Percentiles rank a stretch among this genome's conserved stretches.
phyloP scores from a whole-genome alignment of 2,113 vertebrate species.

The Entelurus aequoreus region DNA sequence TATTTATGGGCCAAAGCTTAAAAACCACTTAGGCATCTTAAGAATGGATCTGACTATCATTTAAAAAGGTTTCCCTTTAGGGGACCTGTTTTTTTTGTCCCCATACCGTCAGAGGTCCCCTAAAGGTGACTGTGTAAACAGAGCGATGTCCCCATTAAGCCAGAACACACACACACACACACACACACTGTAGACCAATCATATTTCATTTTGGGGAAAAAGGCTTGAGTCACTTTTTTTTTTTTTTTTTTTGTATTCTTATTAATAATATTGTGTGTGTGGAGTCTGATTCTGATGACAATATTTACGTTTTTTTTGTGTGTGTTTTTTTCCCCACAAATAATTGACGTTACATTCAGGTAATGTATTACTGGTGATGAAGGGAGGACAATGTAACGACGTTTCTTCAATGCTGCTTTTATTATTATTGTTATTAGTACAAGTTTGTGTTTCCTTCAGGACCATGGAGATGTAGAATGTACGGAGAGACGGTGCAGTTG shows the following conservation, averaged over 20 bases:
- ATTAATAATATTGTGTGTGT: slow-evolving; percentile 63
- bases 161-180: neutral
- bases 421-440: slow-evolving; percentile 49
- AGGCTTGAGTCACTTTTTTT: slow-evolving; percentile 69
- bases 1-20: too few species aligned
- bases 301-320: slow-evolving; percentile 77
- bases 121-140: too few species aligned
- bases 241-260: slow-evolving; percentile 68
- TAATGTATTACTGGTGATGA: slow-evolving; percentile 49
- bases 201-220: slow-evolving; percentile 45
- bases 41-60: too few species aligned
- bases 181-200: slow-evolving; percentile 41
- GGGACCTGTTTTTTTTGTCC: too few species aligned
- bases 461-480: slow-evolving; percentile 72
- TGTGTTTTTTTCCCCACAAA: slow-evolving; percentile 53
- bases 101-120: too few species aligned
- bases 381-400: slow-evolving; percentile 44
- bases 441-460: slow-evolving; percentile 65
- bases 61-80: too few species aligned
- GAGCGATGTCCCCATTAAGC: too few species aligned
- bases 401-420: slow-evolving; percentile 75
- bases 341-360: slow-evolving; percentile 59
- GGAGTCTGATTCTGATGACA: slow-evolving; percentile 35
- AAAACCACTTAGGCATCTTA: too few species aligned
- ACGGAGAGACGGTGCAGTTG: slow-evolving; percentile 65